Percentiles rank a stretch among this genome's conserved stretches.
These are phyloP conservation scores for Heteromurus nitidus DNA, from an alignment of 2,888 invertebrate genomes.

Conservation along the genomic window DNA sequence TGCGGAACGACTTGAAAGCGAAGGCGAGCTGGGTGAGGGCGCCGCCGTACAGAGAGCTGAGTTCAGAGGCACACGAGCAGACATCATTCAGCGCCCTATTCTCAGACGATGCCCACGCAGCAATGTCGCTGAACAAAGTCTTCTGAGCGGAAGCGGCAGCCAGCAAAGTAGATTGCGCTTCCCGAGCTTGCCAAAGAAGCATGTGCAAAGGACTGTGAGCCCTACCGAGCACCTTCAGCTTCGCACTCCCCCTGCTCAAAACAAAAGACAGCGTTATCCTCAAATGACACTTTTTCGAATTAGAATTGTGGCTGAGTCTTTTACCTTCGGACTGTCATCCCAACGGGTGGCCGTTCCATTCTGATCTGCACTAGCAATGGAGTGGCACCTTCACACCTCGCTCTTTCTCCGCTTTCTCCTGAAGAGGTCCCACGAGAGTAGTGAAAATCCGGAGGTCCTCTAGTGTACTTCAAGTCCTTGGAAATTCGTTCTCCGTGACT, in stretches of 20 bases:
- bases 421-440: no score
- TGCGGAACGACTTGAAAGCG: slow-evolving; percentile 72
- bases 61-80: slow-evolving; percentile 70
- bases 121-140: slow-evolving; percentile 71
- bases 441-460: no score
- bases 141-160: slow-evolving; percentile 72
- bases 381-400: no score
- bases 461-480: no score
- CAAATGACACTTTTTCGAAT: no score
- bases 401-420: no score
- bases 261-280: not conserved
- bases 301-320: not conserved
- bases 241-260: slow-evolving; percentile 69
- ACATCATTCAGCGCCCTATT: slow-evolving; percentile 72
- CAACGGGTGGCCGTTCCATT: slow-evolving; percentile 1
- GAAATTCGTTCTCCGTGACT: no score
- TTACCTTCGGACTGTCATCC: slow-evolving; percentile 1
- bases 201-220: slow-evolving; percentile 71
- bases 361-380: no score
- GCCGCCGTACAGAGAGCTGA: slow-evolving; percentile 66
- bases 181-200: slow-evolving; percentile 72
- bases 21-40: slow-evolving; percentile 69
- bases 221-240: slow-evolving; percentile 68
- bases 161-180: slow-evolving; percentile 69
- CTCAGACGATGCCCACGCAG: slow-evolving; percentile 72